These are phyloP conservation scores for Drosophila erecta DNA, from an alignment of 1,140 invertebrate genomes.

Conservation along the genomic window DNA sequence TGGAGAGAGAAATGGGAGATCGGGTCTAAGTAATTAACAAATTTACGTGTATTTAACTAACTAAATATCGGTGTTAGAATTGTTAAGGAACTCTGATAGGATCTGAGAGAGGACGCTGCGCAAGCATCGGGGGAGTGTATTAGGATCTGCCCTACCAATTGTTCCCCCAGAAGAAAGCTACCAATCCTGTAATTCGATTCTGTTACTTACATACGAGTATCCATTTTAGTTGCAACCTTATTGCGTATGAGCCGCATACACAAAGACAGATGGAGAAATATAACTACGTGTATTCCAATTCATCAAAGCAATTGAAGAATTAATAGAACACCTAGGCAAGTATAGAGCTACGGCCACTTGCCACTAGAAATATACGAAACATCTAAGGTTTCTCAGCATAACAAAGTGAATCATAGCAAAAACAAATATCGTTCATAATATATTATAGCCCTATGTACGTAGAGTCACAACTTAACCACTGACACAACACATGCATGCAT, in stretches of 20 bases:
- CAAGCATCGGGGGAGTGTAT: neutral
- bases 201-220: constrained; percentile 35
- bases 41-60: constrained; percentile 68
- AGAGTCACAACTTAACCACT: constrained; percentile 54
- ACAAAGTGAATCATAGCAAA: constrained; percentile 48
- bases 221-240: constrained; percentile 57
- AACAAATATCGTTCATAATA: constrained; percentile 55
- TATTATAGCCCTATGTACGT: constrained; percentile 60
- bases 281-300: constrained; percentile 83
- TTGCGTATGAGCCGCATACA: constrained; percentile 44
- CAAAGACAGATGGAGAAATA: constrained; percentile 19
- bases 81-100: constrained; percentile 52
- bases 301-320: constrained; percentile 80
- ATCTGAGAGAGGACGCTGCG: constrained; percentile 13
- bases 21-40: constrained; percentile 45
- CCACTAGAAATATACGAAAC: constrained; percentile 73
- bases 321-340: constrained; percentile 58
- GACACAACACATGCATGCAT: constrained; percentile 55
- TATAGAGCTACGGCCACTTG: constrained; percentile 35
- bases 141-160: constrained; percentile 11
- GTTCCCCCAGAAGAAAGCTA: constrained; percentile 19
- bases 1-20: constrained; percentile 42
- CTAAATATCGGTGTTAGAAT: constrained; percentile 75
- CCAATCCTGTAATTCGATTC: constrained; percentile 31
- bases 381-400: constrained; percentile 78